Conservation (phyloP, 2,797 vertebrate species). For the Pseudotriccus pelzelni region DNA sequence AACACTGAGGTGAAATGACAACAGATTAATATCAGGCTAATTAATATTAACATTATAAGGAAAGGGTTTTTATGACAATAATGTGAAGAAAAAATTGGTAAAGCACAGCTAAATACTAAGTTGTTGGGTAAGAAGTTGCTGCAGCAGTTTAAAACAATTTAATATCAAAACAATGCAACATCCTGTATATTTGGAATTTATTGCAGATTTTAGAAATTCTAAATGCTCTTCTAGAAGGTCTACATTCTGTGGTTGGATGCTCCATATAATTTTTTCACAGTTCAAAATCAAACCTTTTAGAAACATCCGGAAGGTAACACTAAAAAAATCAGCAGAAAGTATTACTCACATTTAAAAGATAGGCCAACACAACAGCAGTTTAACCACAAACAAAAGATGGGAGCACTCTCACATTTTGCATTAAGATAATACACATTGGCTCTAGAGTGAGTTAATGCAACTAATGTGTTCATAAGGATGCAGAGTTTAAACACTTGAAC, state of each 20-base stretch:
- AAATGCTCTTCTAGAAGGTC: background rate
- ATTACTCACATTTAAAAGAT: background rate
- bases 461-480: background rate
- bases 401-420: background rate
- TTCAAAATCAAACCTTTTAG: background rate
- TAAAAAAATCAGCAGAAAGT: background rate
- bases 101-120: background rate
- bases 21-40: background rate
- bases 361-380: background rate
- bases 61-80: background rate
- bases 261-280: background rate
- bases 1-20: background rate
- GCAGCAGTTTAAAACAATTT: background rate
- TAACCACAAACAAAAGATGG: background rate
- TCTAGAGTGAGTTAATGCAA: background rate
- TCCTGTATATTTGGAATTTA: background rate
- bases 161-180: background rate
- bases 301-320: background rate
- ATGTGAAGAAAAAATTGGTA: background rate
- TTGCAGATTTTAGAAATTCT: background rate
- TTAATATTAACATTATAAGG: background rate
- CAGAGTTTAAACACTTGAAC: background rate
- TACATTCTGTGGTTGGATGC: background rate
- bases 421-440: rapidly evolving
- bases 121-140: background rate